These are phyloP conservation scores for Mylabris phalerata DNA, from an alignment of 1,140 invertebrate genomes.

Conservation along the genomic window DNA sequence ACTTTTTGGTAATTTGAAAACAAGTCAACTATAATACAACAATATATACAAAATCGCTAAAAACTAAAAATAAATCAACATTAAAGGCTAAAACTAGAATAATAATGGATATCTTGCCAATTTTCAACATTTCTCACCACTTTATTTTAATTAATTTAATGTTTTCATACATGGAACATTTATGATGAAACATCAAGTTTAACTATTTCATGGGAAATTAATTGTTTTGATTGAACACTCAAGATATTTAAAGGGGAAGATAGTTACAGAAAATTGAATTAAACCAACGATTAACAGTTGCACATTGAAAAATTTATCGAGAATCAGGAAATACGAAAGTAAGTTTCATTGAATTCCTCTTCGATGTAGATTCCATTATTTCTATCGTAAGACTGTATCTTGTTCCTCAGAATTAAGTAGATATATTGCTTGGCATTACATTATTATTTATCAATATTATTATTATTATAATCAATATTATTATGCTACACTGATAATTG, in stretches of 20 bases:
- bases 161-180: conserved; percentile 14
- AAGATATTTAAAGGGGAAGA: conserved; percentile 9
- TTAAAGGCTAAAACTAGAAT: no score
- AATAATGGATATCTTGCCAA: no score
- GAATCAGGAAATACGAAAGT: background rate
- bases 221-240: conserved; percentile 6
- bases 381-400: no score
- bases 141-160: background rate
- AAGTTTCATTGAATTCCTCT: background rate
- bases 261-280: conserved; percentile 10
- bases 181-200: conserved; percentile 11
- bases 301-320: no score
- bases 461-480: no score
- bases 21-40: no score
- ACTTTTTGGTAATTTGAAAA: no score
- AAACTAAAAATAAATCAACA: background rate
- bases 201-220: background rate
- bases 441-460: no score
- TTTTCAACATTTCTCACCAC: no score
- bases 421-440: conserved; percentile 6
- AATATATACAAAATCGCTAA: conserved; percentile 11
- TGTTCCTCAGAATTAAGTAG: conserved; percentile 6
- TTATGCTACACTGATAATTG: conserved; percentile 3
- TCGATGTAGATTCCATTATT: conserved; percentile 3
- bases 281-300: no score